Conservation (phyloP, 2,113 vertebrate species). For the Fregetta grallaria region DNA sequence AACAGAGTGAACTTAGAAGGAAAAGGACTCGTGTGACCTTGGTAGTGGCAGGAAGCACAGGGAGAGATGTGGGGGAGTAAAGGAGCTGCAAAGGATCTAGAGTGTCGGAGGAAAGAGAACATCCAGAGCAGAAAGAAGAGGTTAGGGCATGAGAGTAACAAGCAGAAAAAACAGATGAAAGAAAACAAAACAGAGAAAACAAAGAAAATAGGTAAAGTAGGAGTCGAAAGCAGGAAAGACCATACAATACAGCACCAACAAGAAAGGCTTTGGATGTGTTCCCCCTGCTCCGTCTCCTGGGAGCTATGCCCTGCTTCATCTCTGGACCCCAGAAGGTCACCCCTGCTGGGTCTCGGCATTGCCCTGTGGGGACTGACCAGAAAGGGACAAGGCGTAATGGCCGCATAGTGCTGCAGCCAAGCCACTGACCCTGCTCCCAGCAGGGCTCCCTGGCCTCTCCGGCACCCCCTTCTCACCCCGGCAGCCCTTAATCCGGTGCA, state of each 20-base stretch:
- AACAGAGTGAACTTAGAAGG: not conserved
- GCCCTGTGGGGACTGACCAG: not conserved
- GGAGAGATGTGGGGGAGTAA: not conserved
- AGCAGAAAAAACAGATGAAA: not conserved
- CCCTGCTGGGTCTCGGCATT: not conserved
- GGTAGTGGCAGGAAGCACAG: not conserved
- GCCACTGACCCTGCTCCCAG: not conserved
- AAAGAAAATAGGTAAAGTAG: not conserved
- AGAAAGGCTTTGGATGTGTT: not conserved
- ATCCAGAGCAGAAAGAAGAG: not conserved
- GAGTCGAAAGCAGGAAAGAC: not conserved
- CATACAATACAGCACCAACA: not conserved
- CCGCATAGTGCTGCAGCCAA: rapidly evolving
- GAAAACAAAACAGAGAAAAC: not conserved
- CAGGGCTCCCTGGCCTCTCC: not conserved
- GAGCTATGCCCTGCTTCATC: not conserved
- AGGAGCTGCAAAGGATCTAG: not conserved
- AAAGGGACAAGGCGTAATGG: not conserved
- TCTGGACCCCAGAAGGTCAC: not conserved
- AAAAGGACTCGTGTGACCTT: not conserved
- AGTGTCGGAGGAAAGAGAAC: not conserved
- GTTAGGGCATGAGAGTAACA: not conserved
- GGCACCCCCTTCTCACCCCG: not conserved
- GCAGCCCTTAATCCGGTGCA: not conserved
- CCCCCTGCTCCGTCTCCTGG: not conserved